These are phyloP conservation scores for Musca domestica DNA, from an alignment of 1,140 invertebrate genomes.

Conservation along the genomic window DNA sequence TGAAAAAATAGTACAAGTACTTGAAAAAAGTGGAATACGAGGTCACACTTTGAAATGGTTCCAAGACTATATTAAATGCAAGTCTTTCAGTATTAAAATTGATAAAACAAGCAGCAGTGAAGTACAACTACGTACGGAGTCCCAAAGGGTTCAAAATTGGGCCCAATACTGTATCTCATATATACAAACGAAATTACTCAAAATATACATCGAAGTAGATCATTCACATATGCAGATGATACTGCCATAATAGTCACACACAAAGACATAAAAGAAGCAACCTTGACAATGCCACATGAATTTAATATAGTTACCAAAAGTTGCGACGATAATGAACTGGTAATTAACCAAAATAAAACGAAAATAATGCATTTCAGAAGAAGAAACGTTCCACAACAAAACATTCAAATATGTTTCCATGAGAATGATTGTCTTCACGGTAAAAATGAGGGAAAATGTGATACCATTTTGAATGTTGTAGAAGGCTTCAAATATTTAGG, in stretches of 20 bases:
- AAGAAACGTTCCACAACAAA: background rate
- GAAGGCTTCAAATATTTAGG: background rate
- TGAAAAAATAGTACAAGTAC: background rate
- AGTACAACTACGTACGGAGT: background rate
- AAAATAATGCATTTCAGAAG: background rate
- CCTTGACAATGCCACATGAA: background rate
- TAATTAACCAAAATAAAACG: background rate
- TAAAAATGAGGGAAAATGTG: too few relatives aligned
- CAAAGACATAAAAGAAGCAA: background rate
- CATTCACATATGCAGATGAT: conserved; percentile 6
- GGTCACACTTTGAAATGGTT: too few relatives aligned
- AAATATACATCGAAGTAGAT: background rate
- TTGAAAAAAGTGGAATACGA: too few relatives aligned
- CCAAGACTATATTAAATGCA: background rate
- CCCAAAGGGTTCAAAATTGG: background rate
- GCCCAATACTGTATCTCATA: background rate
- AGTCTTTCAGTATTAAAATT: background rate
- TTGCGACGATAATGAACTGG: background rate
- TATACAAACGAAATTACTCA: background rate
- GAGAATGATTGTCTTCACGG: background rate
- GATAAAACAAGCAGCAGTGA: background rate
- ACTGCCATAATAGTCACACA: background rate
- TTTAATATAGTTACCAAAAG: background rate
- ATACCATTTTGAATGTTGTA: background rate
- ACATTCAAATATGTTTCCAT: background rate